Evolutionary conservation across 2,888 invertebrate genomes (phyloP).

Genomic region (Diplolepis rosae): DNA sequence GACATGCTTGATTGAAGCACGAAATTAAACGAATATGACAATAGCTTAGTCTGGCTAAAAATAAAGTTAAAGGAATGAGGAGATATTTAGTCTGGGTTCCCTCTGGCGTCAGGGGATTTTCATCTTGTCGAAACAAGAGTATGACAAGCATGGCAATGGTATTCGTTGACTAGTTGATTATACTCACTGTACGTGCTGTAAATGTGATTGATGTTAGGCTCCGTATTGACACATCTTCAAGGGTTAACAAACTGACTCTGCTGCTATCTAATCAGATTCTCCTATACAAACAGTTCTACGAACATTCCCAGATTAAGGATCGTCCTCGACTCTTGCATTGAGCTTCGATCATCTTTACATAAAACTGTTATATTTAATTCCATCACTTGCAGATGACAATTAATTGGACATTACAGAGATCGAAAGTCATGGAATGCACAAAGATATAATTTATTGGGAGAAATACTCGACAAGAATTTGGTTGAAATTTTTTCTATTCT

Average conservation of each 20-base stretch:
- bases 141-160: not conserved
- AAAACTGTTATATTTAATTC: not conserved
- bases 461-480: not conserved
- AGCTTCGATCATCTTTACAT: not conserved
- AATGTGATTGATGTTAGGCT: slow-evolving; percentile 55
- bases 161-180: slow-evolving; percentile 23
- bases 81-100: slow-evolving; percentile 1
- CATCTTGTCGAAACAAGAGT: not conserved
- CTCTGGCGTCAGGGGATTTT: slow-evolving; percentile 45
- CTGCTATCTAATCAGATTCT: slow-evolving; percentile 11
- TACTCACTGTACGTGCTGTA: slow-evolving; percentile 42
- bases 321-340: not conserved
- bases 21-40: slow-evolving; percentile 16
- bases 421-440: not conserved
- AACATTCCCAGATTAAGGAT: not conserved
- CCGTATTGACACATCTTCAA: slow-evolving; percentile 21
- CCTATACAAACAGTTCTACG: slow-evolving; percentile 4
- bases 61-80: slow-evolving; percentile 32
- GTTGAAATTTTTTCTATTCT: not conserved
- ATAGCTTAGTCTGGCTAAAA: slow-evolving; percentile 30
- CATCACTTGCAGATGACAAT: not conserved
- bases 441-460: not conserved
- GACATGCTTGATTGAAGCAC: slow-evolving; percentile 46
- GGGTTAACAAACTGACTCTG: slow-evolving; percentile 27
- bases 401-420: not conserved